Percentiles rank a stretch among this genome's conserved stretches.
These are phyloP conservation scores for Agrotis clavis DNA, from an alignment of 2,888 invertebrate genomes.

Conservation along the genomic window DNA sequence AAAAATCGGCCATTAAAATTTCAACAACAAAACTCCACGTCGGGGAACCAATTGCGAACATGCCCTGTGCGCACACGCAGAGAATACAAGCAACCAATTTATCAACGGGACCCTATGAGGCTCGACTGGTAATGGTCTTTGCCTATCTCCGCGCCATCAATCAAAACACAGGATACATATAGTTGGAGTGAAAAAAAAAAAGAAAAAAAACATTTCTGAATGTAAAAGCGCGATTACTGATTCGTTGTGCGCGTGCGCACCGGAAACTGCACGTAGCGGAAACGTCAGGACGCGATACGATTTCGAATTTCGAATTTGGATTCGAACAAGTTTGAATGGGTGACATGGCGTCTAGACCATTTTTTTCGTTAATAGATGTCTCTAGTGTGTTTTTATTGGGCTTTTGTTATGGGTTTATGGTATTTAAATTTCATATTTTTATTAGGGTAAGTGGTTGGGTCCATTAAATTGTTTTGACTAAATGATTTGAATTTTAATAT, in stretches of 20 bases:
- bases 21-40: constrained; percentile 66
- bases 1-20: constrained; percentile 67
- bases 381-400: constrained; percentile 60
- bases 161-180: constrained; percentile 89
- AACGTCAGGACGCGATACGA: constrained; percentile 90
- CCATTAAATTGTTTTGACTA: constrained; percentile 38
- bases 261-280: constrained; percentile 89
- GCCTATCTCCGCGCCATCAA: constrained; percentile 85
- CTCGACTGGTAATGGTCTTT: constrained; percentile 80
- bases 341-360: constrained; percentile 81
- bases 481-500: constrained; percentile 28
- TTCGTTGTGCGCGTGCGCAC: constrained; percentile 85
- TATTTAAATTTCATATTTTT: constrained; percentile 57
- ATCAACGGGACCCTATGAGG: constrained; percentile 79
- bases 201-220: constrained; percentile 72
- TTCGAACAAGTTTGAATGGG: constrained; percentile 83
- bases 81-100: constrained; percentile 84
- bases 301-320: constrained; percentile 89
- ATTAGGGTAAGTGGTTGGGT: constrained; percentile 27
- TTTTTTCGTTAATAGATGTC: constrained; percentile 74
- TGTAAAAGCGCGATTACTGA: constrained; percentile 84
- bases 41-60: constrained; percentile 79
- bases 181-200: constrained; percentile 74
- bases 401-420: constrained; percentile 49
- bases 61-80: constrained; percentile 72